A percentile compares a stretch with the other conserved stretches of the same genome.
Evolutionary conservation across 2,797 vertebrate genomes (phyloP).

Genomic region (Acipenser transmontanus): DNA sequence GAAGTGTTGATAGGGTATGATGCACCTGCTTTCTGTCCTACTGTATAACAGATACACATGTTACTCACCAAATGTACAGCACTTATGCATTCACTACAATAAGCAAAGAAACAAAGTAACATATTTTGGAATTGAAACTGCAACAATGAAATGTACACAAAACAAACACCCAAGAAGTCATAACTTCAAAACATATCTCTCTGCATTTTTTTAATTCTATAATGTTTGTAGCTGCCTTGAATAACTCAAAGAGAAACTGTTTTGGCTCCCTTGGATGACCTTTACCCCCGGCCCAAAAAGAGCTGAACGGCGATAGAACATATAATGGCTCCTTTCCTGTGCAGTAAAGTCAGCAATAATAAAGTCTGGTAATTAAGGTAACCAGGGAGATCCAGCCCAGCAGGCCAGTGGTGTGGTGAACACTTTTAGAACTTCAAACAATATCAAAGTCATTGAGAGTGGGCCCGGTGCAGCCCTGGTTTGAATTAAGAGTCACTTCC

Average conservation of each 20-base stretch:
- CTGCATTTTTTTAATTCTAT: background rate
- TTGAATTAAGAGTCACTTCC: slow-evolving; percentile 93
- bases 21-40: too few relatives aligned
- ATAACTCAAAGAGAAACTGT: slow-evolving; percentile 72
- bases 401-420: slow-evolving; percentile 82
- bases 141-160: too few relatives aligned
- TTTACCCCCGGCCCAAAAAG: slow-evolving; percentile 90
- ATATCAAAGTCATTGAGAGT: slow-evolving; percentile 84
- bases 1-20: too few relatives aligned
- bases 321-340: slow-evolving; percentile 97
- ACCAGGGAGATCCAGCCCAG: slow-evolving; percentile 88
- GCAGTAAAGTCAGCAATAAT: slow-evolving; percentile 94
- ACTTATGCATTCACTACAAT: too few relatives aligned
- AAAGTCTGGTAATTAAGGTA: slow-evolving; percentile 98
- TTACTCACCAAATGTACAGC: too few relatives aligned
- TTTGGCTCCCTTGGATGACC: slow-evolving; percentile 82
- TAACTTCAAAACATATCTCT: background rate
- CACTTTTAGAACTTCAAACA: slow-evolving; percentile 95
- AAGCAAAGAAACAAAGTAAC: too few relatives aligned
- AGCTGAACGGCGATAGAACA: slow-evolving; percentile 94
- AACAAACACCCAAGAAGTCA: too few relatives aligned
- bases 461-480: slow-evolving; percentile 81
- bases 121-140: too few relatives aligned
- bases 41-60: too few relatives aligned
- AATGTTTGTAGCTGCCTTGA: slow-evolving; percentile 30